Evolutionary conservation across 2,797 vertebrate genomes (phyloP), one percentile per base, ranked within the genome.

Genomic region (Poeciliopsis gracilis): DNA sequence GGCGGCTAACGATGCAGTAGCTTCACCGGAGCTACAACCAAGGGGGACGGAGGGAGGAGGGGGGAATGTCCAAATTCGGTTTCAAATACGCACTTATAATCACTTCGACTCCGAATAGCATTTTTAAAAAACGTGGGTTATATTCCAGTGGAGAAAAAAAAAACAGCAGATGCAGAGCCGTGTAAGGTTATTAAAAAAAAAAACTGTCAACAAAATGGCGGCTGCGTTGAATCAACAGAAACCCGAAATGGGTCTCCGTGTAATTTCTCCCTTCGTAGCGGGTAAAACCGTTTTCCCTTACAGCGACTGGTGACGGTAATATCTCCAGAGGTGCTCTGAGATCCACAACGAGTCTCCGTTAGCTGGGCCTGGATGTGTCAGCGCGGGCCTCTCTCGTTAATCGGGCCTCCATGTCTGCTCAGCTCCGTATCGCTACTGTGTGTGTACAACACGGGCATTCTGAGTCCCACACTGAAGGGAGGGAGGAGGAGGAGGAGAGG

Each of bases 121-220:
- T 15, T 23, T 45, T 45, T 4, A 5, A 28, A n/a, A n/a, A 46
- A 51, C 16, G 36, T 43, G 51, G 74, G 71, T 73, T 63, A 66
- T 84, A 88, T 76, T 73, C 81, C 88, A 53, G 80, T 10, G 49
- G 79, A 75, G 6, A 74, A 77, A 88, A 91, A 90, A 59, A 61
- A 30, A 33, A 18, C 82, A 91, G 84, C 78, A 88, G 84, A 90
- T 79, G 92, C 91, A 86, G 90, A 90, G 85, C 90, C 84, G 89
- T 89, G 88, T 90, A 91, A 70, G 93, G 92, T 95, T 96, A 94
- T 95, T 93, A 93, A 95, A 94, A 89, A 94, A 92, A 95, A 94
- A 92, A 95, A 95, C 94, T 96, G 95, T 96, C 95, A 96, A 96
- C 96, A 96, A 96, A 96, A 96, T 96, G 96, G 96, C 96, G 96